These are phyloP conservation scores for Choristoneura rosaceana DNA, from an alignment of 2,888 invertebrate species.

Conservation along the genomic window DNA sequence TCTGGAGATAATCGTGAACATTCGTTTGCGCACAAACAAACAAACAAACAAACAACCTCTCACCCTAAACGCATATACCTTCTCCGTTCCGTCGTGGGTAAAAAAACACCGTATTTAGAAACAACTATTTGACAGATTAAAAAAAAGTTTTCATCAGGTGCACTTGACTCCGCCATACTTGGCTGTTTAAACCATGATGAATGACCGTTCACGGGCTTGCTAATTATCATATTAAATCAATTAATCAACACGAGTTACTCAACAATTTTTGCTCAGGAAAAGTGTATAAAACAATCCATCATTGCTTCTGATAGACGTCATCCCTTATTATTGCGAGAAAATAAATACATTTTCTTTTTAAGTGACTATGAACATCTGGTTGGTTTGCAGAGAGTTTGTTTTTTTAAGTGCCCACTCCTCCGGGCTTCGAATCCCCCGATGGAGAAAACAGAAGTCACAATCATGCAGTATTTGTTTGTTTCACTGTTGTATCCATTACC, in stretches of 20 bases:
- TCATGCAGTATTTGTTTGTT: neutral
- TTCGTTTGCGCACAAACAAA: too few species aligned
- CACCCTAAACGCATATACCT: too few species aligned
- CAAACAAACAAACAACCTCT: too few species aligned
- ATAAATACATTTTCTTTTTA: constrained; percentile 1
- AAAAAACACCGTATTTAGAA: neutral
- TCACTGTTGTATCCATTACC: too few species aligned
- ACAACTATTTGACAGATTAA: neutral
- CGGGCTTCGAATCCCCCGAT: neutral
- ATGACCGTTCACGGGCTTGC: neutral
- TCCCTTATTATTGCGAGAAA: neutral
- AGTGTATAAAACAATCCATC: constrained; percentile 7
- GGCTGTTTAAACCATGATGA: constrained; percentile 17
- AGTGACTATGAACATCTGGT: constrained; percentile 1
- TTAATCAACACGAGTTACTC: constrained; percentile 13
- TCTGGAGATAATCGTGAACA: too few species aligned
- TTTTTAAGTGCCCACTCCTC: neutral
- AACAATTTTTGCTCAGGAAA: neutral
- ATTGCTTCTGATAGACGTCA: neutral
- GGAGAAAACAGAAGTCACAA: neutral
- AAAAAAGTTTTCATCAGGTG: neutral
- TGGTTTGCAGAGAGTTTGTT: constrained; percentile 1
- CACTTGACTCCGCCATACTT: neutral
- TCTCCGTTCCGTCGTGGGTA: too few species aligned
- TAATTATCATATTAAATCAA: constrained; percentile 22